Percentiles rank a stretch among this genome's conserved stretches.
Evolutionary conservation across 2,113 vertebrate genomes (phyloP).

Genomic region (Pelecanus crispus): DNA sequence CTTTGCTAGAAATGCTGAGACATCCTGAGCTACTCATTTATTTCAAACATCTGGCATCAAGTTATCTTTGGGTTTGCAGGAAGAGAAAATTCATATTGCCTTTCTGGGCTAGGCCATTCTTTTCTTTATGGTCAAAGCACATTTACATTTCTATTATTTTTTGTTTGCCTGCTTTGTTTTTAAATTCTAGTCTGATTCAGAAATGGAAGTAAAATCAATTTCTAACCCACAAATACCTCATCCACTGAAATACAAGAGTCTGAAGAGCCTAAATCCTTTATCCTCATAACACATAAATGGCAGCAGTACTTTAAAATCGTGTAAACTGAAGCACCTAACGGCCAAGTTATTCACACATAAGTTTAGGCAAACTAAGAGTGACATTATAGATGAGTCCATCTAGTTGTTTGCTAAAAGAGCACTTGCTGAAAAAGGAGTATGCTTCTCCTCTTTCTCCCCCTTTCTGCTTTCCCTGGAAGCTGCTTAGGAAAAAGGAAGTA

Average conservation of each 20-base stretch:
- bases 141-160: not conserved
- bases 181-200: not conserved
- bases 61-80: not conserved
- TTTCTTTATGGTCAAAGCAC: not conserved
- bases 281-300: not conserved
- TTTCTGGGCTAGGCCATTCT: not conserved
- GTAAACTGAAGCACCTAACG: not conserved
- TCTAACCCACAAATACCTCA: not conserved
- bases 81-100: not conserved
- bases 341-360: not conserved
- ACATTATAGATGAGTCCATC: not conserved
- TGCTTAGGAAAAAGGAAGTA: not conserved
- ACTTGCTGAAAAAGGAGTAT: not conserved
- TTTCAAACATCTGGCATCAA: not conserved
- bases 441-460: not conserved
- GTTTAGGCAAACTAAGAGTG: not conserved
- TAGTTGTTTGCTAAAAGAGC: not conserved
- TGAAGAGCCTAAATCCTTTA: not conserved
- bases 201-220: not conserved
- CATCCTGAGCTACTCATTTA: not conserved
- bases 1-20: not conserved
- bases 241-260: not conserved
- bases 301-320: not conserved
- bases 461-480: not conserved
- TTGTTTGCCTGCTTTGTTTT: not conserved